Evolutionary conservation across 2,888 invertebrate genomes (phyloP).

Genomic region (Tenthredo mesomela): DNA sequence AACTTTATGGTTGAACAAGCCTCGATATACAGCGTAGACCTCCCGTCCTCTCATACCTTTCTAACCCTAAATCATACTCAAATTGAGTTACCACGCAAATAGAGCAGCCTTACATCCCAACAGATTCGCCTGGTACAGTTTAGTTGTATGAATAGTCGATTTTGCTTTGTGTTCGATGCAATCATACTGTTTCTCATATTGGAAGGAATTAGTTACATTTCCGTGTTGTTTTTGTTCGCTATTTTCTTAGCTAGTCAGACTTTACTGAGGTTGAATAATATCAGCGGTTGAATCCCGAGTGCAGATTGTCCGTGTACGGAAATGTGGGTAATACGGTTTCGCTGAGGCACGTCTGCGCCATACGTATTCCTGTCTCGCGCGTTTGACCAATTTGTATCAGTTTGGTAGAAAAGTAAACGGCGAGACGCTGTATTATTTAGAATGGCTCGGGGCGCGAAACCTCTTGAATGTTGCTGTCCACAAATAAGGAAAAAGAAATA

Average conservation of each 20-base stretch:
- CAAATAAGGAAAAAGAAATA: not conserved
- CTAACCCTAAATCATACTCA: slow-evolving; percentile 59
- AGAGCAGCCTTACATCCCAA: not conserved
- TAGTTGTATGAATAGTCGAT: slow-evolving; percentile 13
- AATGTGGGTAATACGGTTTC: not conserved
- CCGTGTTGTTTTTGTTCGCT: not conserved
- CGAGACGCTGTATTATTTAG: slow-evolving; percentile 20
- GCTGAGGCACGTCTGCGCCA: slow-evolving; percentile 1
- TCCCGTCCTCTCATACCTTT: slow-evolving; percentile 50
- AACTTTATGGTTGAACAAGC: slow-evolving; percentile 17
- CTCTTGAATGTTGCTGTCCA: slow-evolving; percentile 2
- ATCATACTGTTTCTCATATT: not conserved
- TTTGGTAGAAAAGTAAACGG: slow-evolving; percentile 30
- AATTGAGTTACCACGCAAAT: slow-evolving; percentile 60
- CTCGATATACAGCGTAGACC: slow-evolving; percentile 28
- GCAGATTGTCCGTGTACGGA: not conserved
- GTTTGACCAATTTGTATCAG: slow-evolving; percentile 40
- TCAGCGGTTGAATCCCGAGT: not conserved
- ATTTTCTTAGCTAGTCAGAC: not conserved
- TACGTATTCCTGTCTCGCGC: slow-evolving; percentile 27
- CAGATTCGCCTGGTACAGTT: slow-evolving; percentile 12
- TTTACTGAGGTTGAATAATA: not conserved
- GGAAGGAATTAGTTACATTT: not conserved
- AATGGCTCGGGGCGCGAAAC: slow-evolving; percentile 17
- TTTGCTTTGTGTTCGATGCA: not conserved